Base-by-base conservation (phyloP, 1,140 invertebrate genomes). In the Nebria ingens region DNA sequence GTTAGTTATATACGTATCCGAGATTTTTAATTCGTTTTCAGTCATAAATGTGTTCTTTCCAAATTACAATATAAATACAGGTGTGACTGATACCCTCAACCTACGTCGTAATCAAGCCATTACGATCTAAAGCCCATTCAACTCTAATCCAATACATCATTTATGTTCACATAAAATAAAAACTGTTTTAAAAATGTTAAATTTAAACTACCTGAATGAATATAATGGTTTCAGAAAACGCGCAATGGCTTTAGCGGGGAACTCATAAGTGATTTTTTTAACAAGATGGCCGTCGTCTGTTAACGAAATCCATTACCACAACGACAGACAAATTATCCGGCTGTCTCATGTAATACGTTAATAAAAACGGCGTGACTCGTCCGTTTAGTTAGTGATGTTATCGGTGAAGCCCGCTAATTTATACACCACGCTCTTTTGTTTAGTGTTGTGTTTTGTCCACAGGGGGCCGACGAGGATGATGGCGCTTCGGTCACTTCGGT, bases 391-490 rank as follows among this genome's bases (percentile, higher is more conserved):
- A 54, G 58, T 50, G 64, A 64, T 67, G 62, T 63, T 65, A 67
- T 67, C 65, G 63, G 57, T 29, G 49, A 29, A 55, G 57, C 54
- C 56, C 59, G 65, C 66, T 66, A 66, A 66, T 66, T 67, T 67
- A 67, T 67, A 66, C 65, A 62, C 64, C 58, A 57, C 65, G 62
- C 59, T 63, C 64, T 64, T 66, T 66, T 65, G 62, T 68, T 66
- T 66, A 68, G 61, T 63, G 60, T 66, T 70, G 71, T 71, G 62
- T 71, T 75, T 73, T 75, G 65, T 76, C 74, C 69, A 57, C 79
- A 84, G 79, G 80, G 78, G 59, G 71, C 75, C 52, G 82, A 83
- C 59, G 85, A 87, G 62, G 83, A 85, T 70, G 84, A 86, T 70
- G 76, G 80, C 65, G 80, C 77, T 68, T 85, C 83, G 59, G 80